Base-by-base conservation (phyloP, 1,140 invertebrate species). In the Polypedilum vanderplanki region DNA sequence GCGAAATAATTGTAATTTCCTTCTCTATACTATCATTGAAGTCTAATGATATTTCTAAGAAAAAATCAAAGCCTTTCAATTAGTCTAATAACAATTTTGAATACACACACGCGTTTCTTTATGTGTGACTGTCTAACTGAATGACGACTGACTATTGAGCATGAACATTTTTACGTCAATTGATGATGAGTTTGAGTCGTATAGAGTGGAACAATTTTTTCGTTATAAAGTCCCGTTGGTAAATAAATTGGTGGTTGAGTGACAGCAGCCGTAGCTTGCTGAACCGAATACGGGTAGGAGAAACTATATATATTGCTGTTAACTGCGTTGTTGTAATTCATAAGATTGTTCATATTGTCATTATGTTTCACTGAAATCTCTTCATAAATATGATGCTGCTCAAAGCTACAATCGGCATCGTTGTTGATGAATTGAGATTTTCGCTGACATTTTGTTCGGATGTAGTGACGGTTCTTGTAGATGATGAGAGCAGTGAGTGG, bases 301-400 rank as follows among this genome's bases (percentile, higher is more conserved):
- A 70, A 70, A 70, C 65, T 70, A 70, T 70, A 70, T 18, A 70
- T 70, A 70, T 70, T 70, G 17, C 65, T 70, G 20, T 70, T 70
- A 9, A 70, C 20, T 70, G 65, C 18, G 18, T 70, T 70, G 17
- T 70, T 70, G 65, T 70, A 22, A 70, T 70, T 20, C 65, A 70
- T 70, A 22, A 70, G 65, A 70, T 70, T 70, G 65, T 10, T 70
- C 65, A 70, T 70, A 18, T 70, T 70, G 3, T 70, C 65, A 70
- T 70, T 70, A 70, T 70, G 65, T 7, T 70, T 70, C 5, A 70
- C 65, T 20, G 65, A 70, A 20, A 70, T 70, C 18, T 70, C 65
- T 70, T 70, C 65, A 10, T 70, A 70, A 12, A 70, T 70, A 17
- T 70, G 65, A 70, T 70, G 17, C 20, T 70, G 65, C 10, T 70